These are phyloP conservation scores for Chironomus tentans DNA, from an alignment of 2,888 invertebrate genomes.

Conservation along the genomic window DNA sequence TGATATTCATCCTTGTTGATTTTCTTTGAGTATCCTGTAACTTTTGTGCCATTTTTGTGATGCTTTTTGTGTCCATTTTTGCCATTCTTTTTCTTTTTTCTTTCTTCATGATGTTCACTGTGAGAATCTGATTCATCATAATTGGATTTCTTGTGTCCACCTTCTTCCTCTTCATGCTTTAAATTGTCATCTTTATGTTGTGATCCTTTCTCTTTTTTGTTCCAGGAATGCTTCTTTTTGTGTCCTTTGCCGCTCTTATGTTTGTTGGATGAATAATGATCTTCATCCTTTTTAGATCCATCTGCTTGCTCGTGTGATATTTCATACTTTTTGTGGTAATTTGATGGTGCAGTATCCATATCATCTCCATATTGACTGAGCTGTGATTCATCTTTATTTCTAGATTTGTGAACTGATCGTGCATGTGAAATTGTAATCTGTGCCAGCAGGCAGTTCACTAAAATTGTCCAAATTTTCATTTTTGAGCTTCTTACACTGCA, in stretches of 20 bases:
- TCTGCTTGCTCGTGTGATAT: constrained; percentile 15
- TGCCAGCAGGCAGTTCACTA: background rate
- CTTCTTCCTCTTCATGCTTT: constrained; percentile 66
- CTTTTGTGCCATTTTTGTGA: constrained; percentile 76
- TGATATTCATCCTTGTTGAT: constrained; percentile 81
- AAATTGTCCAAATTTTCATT: constrained; percentile 18
- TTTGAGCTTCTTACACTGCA: background rate
- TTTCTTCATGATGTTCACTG: constrained; percentile 67
- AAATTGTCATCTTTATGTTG: constrained; percentile 71
- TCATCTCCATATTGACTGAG: background rate
- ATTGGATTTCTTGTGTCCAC: constrained; percentile 71
- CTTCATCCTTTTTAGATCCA: constrained; percentile 36
- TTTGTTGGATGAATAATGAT: constrained; percentile 45
- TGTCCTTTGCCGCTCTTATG: constrained; percentile 73
- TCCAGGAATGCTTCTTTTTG: constrained; percentile 65
- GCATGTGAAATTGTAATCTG: constrained; percentile 7
- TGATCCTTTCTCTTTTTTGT: constrained; percentile 67
- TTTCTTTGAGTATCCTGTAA: constrained; percentile 74
- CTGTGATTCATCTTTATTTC: background rate
- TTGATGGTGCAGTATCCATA: background rate
- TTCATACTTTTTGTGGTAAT: background rate
- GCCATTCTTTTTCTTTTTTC: constrained; percentile 62
- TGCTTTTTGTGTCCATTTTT: constrained; percentile 75
- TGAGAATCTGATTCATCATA: constrained; percentile 67
- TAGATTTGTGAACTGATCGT: background rate